A percentile compares a stretch with the other conserved stretches of the same genome.
phyloP scores from a whole-genome alignment of 2,113 vertebrate genomes.

The Callipepla squamata region DNA sequence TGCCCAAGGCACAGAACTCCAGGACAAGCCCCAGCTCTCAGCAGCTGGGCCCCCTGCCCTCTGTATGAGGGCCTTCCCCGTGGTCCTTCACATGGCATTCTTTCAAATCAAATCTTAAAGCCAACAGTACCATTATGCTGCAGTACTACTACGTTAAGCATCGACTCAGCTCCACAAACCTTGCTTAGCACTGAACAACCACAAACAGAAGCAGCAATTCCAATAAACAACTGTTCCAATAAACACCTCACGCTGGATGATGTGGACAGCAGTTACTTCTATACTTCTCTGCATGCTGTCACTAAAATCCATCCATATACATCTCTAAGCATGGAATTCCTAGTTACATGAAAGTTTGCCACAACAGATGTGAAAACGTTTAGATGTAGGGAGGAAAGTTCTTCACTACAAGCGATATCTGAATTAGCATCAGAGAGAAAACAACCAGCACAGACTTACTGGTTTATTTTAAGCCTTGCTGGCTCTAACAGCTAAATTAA shows the following conservation, averaged over 20 bases:
- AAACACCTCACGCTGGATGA: neutral
- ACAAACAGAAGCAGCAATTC: neutral
- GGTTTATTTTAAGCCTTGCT: constrained; percentile 22
- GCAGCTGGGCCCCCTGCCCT: neutral
- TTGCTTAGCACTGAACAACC: neutral
- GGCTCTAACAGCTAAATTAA: constrained; percentile 8
- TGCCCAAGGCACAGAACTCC: neutral
- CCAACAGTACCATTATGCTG: neutral
- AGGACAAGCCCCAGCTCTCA: neutral
- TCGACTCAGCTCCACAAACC: neutral
- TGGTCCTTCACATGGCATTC: neutral
- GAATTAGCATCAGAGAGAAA: neutral
- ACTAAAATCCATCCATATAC: neutral
- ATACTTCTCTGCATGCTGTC: neutral
- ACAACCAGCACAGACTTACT: neutral
- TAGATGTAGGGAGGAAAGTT: neutral
- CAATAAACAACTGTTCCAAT: neutral
- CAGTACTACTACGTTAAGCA: neutral
- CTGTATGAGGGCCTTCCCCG: neutral
- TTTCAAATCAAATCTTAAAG: neutral
- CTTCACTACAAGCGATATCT: neutral
- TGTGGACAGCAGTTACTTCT: neutral
- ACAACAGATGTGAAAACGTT: neutral
- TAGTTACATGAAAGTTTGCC: neutral
- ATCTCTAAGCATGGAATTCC: neutral